Evolutionary conservation across 1,140 invertebrate species (phyloP).

Genomic region (Diuraphis noxia): DNA sequence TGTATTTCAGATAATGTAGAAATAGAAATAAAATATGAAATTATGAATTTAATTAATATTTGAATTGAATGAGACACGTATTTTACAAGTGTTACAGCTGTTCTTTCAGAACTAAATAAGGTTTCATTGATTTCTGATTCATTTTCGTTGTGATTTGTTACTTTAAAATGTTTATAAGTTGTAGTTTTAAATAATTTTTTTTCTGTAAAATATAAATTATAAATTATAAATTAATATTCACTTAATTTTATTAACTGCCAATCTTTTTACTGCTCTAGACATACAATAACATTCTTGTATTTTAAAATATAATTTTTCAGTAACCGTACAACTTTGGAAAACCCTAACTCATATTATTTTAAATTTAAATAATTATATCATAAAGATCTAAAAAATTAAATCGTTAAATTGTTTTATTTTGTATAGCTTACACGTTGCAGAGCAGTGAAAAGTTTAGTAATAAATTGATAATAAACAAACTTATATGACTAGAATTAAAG

Average conservation of each 20-base stretch:
- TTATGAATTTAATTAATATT: background rate
- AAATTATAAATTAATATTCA: background rate
- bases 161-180: slow-evolving; percentile 27
- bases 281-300: no score
- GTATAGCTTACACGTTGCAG: no score
- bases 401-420: no score
- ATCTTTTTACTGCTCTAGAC: no score
- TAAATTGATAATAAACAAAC: background rate
- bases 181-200: slow-evolving; percentile 37
- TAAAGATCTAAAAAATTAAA: no score
- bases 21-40: slow-evolving; percentile 33
- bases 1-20: background rate
- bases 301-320: no score
- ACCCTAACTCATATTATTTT: no score
- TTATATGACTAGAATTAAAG: slow-evolving; percentile 43
- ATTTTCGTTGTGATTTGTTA: slow-evolving; percentile 21
- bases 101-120: background rate
- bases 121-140: slow-evolving; percentile 4
- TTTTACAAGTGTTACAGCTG: background rate
- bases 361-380: no score
- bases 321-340: no score
- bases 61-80: background rate
- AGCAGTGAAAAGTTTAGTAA: background rate
- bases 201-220: slow-evolving; percentile 26
- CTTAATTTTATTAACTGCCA: background rate